phyloP scores from a whole-genome alignment of 1,140 invertebrate genomes.

The Campoletis sonorensis region DNA sequence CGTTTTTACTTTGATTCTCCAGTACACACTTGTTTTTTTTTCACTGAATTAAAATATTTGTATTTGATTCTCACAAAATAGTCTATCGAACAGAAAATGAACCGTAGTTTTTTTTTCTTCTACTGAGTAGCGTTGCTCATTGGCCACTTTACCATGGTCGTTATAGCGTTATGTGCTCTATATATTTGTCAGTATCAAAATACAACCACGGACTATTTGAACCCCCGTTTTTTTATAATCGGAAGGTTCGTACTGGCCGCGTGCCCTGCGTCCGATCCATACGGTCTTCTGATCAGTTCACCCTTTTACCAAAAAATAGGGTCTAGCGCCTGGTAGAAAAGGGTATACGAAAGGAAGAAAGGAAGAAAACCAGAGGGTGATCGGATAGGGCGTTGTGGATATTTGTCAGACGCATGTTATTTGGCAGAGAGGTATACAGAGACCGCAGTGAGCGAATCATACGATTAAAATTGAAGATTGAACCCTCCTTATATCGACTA shows the following conservation, averaged over 20 bases:
- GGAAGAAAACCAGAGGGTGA: not conserved
- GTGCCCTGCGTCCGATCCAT: not conserved
- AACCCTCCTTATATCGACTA: not conserved
- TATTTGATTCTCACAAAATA: too few relatives aligned
- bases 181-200: too few relatives aligned
- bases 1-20: too few relatives aligned
- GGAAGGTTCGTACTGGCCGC: not conserved
- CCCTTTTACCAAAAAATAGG: conserved; percentile 27
- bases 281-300: not conserved
- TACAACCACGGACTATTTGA: not conserved
- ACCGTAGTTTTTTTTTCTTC: too few relatives aligned
- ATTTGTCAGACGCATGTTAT: conserved; percentile 11
- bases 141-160: too few relatives aligned
- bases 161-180: too few relatives aligned
- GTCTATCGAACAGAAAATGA: too few relatives aligned
- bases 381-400: not conserved
- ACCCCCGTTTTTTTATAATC: not conserved
- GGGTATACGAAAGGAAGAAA: not conserved
- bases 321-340: not conserved
- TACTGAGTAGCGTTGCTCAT: too few relatives aligned
- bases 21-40: too few relatives aligned
- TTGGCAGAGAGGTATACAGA: not conserved
- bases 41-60: too few relatives aligned
- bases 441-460: conserved; percentile 19
- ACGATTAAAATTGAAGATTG: conserved; percentile 33